Percentiles rank a stretch among this genome's conserved stretches.
phyloP scores from a whole-genome alignment of 1,140 invertebrate species.

The Bombus soroeensis region DNA sequence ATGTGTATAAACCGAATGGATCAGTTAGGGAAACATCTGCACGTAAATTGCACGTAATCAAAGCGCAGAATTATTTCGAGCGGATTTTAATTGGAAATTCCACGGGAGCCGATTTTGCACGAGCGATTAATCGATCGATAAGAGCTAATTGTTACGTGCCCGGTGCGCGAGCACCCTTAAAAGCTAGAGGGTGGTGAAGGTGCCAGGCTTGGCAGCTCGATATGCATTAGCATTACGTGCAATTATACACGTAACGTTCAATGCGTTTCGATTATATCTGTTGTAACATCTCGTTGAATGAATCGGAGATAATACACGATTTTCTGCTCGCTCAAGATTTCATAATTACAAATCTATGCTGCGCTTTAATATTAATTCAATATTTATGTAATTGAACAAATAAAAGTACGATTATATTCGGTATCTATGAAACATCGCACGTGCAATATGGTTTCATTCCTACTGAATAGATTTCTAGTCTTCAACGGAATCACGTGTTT shows the following conservation, averaged over 20 bases:
- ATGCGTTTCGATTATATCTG: slow-evolving; percentile 25
- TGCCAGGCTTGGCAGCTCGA: slow-evolving; percentile 27
- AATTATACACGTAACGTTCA: slow-evolving; percentile 36
- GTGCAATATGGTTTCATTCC: no score
- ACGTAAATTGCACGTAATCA: slow-evolving; percentile 59
- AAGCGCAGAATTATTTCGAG: slow-evolving; percentile 60
- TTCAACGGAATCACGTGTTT: not conserved
- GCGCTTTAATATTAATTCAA: not conserved
- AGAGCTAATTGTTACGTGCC: slow-evolving; percentile 52
- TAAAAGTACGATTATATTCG: not conserved
- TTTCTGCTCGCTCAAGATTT: not conserved
- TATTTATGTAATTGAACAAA: not conserved
- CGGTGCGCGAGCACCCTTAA: slow-evolving; percentile 35
- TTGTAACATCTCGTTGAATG: not conserved
- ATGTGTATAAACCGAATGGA: slow-evolving; percentile 44
- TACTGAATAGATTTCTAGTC: not conserved
- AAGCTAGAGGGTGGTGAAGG: slow-evolving; percentile 35
- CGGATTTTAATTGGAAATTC: slow-evolving; percentile 69
- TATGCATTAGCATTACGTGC: slow-evolving; percentile 25
- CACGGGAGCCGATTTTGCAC: slow-evolving; percentile 38
- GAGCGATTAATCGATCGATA: slow-evolving; percentile 59
- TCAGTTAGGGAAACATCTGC: slow-evolving; percentile 22
- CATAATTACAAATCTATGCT: not conserved
- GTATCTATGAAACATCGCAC: not conserved
- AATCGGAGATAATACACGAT: not conserved